Base-by-base conservation (phyloP, 92 coral and sea anemone genomes). In the Pocillopora grandis region DNA sequence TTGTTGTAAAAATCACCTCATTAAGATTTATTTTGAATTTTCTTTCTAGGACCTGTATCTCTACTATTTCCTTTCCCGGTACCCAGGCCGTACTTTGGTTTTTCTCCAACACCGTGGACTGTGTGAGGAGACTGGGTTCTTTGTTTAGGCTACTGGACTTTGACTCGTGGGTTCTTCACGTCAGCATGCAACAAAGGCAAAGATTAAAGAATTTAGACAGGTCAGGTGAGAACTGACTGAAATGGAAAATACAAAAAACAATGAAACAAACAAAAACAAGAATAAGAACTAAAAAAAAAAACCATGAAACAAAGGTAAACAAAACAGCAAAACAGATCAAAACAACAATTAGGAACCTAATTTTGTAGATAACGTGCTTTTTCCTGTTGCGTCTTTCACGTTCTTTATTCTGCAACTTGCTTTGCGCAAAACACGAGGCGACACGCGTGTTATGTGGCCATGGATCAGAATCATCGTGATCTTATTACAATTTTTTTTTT, bases 141-240 rank as follows among this genome's bases (percentile, higher is more conserved):
- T 89, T 96, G 58, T 82, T 96, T 35, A 87, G 95, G 37, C 83
- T 96, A 49, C 83, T 94, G 71, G 86, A 88, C 70, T 94, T 94
- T 31, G 90, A 91, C 70, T 98, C 99, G 6, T 85, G 95, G 57
- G 96, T 97, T 52, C 76, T 96, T 2, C 99, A 96, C 72, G 99
- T 98, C 71, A 95, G 91, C n/a, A 96, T 96, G 98, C 99, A 96
- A 77, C 99, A 96, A 86, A 92, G 98, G 76, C 99, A 96, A 77
- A 79, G 98, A 74, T 91, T 96, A 7, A 96, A 96, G 85, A 96
- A 96, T 80, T 87, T 94, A 13, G 98, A 96, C 79, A 93, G 98
- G 98, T 94, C 33, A 60, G 80, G 13, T 13, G 2, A 65, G 0
- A 56, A 61, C 20, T 2, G 9, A 5, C 0, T 67, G 5, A 37